Conservation (phyloP, 2,113 vertebrate genomes). For the Formicarius rufipectus region DNA sequence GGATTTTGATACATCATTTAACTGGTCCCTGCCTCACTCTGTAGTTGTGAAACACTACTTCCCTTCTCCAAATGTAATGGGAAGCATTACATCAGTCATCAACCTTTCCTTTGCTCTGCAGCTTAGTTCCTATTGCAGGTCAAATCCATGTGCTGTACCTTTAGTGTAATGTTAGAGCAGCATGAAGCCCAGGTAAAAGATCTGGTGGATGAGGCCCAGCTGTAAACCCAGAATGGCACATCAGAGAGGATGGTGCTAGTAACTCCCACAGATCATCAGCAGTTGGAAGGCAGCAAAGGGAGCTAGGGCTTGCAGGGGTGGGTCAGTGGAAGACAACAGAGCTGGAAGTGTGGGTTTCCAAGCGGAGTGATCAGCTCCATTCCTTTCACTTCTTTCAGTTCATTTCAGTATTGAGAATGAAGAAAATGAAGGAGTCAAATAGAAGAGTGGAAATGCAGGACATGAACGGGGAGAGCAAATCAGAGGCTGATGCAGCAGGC, state of each 20-base stretch:
- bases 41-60: background rate
- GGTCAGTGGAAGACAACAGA: background rate
- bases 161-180: background rate
- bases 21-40: background rate
- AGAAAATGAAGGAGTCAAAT: conserved; percentile 55
- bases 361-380: background rate
- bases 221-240: background rate
- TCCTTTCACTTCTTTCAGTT: conserved; percentile 73
- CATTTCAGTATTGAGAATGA: conserved; percentile 80
- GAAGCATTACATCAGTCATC: background rate
- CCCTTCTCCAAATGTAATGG: background rate
- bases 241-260: background rate
- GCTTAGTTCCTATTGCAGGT: background rate
- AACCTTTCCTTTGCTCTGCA: background rate
- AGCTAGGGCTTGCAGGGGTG: background rate
- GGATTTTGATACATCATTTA: background rate
- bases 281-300: background rate
- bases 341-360: background rate
- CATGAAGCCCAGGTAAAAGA: background rate
- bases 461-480: background rate
- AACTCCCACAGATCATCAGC: background rate
- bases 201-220: background rate
- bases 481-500: background rate
- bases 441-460: background rate
- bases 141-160: background rate